Percentiles rank a stretch among this genome's conserved stretches.
Conservation (phyloP, 1,140 invertebrate genomes). For the Drosophila biarmipes region DNA sequence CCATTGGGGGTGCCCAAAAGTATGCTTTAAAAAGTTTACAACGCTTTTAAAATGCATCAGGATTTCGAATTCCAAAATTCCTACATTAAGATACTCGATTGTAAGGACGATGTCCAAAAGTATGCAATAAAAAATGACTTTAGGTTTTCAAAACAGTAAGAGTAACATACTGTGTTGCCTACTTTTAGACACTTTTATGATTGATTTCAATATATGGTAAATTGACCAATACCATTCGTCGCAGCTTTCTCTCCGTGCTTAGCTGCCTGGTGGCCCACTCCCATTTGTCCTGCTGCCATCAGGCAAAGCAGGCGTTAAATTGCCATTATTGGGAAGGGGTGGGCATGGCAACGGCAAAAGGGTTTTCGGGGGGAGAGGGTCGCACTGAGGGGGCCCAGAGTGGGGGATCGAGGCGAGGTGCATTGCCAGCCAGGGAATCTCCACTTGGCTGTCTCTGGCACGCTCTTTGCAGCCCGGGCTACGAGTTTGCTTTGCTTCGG, state of each 20-base stretch:
- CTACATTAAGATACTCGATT: too few relatives aligned
- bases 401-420: background rate
- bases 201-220: too few relatives aligned
- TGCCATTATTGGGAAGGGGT: constrained; percentile 41
- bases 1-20: too few relatives aligned
- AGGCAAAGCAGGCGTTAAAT: constrained; percentile 75
- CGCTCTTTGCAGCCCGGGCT: background rate
- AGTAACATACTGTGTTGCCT: too few relatives aligned
- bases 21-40: too few relatives aligned
- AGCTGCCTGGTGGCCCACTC: constrained; percentile 6
- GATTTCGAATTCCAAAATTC: too few relatives aligned
- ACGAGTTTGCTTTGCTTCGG: constrained; percentile 18
- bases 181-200: background rate
- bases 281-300: constrained; percentile 28
- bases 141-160: too few relatives aligned
- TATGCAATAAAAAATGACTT: too few relatives aligned
- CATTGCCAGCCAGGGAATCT: constrained; percentile 11
- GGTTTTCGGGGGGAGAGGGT: constrained; percentile 7
- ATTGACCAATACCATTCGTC: too few relatives aligned
- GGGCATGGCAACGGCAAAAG: constrained; percentile 13
- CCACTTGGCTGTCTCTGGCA: constrained; percentile 19
- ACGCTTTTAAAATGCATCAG: too few relatives aligned
- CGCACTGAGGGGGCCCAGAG: background rate
- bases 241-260: constrained; percentile 9
- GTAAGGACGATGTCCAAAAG: too few relatives aligned